Conservation (phyloP, 2,888 invertebrate species). For the Panopea generosa region DNA sequence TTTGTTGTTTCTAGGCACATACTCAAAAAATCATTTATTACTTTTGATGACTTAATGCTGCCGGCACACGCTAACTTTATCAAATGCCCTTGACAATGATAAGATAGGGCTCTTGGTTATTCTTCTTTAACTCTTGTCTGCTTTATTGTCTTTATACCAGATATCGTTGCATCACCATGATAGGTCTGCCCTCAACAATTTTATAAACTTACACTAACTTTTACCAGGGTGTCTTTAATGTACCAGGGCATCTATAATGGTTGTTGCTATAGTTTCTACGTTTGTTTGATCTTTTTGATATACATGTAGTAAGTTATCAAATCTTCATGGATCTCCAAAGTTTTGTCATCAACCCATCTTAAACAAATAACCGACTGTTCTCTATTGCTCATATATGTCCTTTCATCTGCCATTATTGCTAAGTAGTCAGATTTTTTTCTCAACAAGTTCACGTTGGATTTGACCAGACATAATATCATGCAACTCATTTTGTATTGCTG, state of each 20-base stretch:
- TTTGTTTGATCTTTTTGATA: constrained; percentile 34
- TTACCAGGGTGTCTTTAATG: not conserved
- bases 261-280: constrained; percentile 20
- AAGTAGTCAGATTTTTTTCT: constrained; percentile 7
- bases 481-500: constrained; percentile 58
- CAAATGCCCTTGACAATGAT: constrained; percentile 43
- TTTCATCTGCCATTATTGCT: constrained; percentile 46
- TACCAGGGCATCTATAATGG: constrained; percentile 5
- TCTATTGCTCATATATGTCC: constrained; percentile 49
- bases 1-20: constrained; percentile 43
- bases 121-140: constrained; percentile 18
- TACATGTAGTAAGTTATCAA: constrained; percentile 45
- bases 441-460: constrained; percentile 34
- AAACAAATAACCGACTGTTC: constrained; percentile 54
- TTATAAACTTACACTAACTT: constrained; percentile 24
- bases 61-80: constrained; percentile 31
- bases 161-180: constrained; percentile 35
- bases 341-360: constrained; percentile 41
- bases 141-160: constrained; percentile 27
- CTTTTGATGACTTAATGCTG: constrained; percentile 24
- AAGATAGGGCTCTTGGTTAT: constrained; percentile 38
- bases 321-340: constrained; percentile 47
- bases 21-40: constrained; percentile 33
- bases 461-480: constrained; percentile 45
- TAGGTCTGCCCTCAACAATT: constrained; percentile 48